Percentiles rank a stretch among this genome's conserved stretches.
These are phyloP conservation scores for Calameuta filiformis DNA, from an alignment of 2,888 invertebrate species.

Conservation along the genomic window DNA sequence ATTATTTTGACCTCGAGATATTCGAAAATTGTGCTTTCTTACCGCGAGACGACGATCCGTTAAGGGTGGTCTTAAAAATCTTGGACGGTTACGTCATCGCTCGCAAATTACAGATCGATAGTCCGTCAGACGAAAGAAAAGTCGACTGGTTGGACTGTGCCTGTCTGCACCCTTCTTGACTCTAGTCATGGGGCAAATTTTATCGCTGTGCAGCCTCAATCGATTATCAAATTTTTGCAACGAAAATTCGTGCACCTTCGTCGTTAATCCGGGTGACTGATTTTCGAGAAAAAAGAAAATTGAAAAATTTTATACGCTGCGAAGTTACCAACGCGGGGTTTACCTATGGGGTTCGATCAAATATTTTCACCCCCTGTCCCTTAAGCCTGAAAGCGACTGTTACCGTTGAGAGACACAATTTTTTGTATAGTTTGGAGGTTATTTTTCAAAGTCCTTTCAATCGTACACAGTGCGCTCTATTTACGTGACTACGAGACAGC, in stretches of 20 bases:
- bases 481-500: background rate
- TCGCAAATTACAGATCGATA: slow-evolving; percentile 6
- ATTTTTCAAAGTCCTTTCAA: background rate
- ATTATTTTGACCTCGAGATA: background rate
- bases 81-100: background rate
- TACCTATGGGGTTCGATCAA: too few species aligned
- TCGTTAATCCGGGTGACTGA: too few species aligned
- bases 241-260: background rate
- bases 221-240: background rate
- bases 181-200: background rate
- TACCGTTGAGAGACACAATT: too few species aligned
- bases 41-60: background rate
- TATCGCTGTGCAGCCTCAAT: background rate
- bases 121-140: background rate
- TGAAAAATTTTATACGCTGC: too few species aligned
- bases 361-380: too few species aligned
- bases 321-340: too few species aligned
- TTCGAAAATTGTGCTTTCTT: background rate
- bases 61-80: background rate
- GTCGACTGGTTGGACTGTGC: background rate
- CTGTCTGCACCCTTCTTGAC: background rate
- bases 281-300: too few species aligned
- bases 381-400: too few species aligned
- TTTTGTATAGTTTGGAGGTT: too few species aligned
- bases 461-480: background rate